phyloP scores from a whole-genome alignment of 2,888 invertebrate species.

The Sisyra terminalis region DNA sequence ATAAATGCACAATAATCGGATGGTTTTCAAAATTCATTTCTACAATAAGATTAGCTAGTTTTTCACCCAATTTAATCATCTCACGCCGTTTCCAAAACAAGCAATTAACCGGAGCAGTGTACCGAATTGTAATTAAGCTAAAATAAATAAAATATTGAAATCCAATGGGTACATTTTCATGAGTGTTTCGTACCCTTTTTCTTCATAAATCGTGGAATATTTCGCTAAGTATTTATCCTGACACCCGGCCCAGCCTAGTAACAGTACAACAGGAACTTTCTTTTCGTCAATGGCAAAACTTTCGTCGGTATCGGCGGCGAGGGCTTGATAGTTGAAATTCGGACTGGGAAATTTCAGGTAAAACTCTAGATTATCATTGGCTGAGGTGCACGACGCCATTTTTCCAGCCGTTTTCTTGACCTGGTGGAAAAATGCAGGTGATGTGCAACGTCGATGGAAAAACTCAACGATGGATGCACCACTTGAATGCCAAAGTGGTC shows the following conservation, averaged over 20 bases:
- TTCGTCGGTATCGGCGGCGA: slow-evolving; percentile 28
- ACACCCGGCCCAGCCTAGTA: slow-evolving; percentile 70
- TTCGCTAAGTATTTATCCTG: slow-evolving; percentile 60
- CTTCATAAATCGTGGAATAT: slow-evolving; percentile 62
- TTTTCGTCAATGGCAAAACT: slow-evolving; percentile 40
- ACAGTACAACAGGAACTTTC: slow-evolving; percentile 48
- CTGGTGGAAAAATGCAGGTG: too few species aligned
- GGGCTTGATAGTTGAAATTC: slow-evolving; percentile 25
- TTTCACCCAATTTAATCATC: slow-evolving; percentile 42
- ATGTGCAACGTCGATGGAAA: too few species aligned
- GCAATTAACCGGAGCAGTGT: slow-evolving; percentile 49
- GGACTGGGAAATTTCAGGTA: slow-evolving; percentile 43
- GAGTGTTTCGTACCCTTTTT: slow-evolving; percentile 42
- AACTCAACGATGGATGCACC: too few species aligned
- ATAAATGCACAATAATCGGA: slow-evolving; percentile 56
- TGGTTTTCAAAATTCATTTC: slow-evolving; percentile 52
- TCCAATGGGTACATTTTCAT: too few species aligned
- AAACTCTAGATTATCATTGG: slow-evolving; percentile 40
- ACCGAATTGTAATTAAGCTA: slow-evolving; percentile 54
- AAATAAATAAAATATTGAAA: too few species aligned
- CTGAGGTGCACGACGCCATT: slow-evolving; percentile 9
- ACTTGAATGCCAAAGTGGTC: too few species aligned
- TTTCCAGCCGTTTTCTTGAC: not conserved
- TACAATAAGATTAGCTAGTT: slow-evolving; percentile 42
- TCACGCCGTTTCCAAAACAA: slow-evolving; percentile 44